Evolutionary conservation across 2,888 invertebrate species (phyloP), one percentile per base, ranked within the genome.

Genomic region (Polylopha cassiicola): DNA sequence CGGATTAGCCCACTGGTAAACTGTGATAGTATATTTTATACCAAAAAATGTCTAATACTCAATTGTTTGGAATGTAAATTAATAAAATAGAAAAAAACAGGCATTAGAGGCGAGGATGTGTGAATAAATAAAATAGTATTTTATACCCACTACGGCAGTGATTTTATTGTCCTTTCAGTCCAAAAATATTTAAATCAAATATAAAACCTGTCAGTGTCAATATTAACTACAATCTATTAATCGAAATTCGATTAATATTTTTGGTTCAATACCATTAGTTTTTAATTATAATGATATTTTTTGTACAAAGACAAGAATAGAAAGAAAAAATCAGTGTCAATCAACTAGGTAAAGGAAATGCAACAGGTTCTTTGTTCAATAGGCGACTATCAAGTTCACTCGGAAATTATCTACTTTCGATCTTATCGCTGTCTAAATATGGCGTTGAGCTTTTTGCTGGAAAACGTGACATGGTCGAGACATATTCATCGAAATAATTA

Each of bases 81-180:
- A 41, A 34, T 21, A 34, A 39, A 27, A 42, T 7, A 30, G n/a
- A 36, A 33, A 29, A 43, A 39, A 37, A 39, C 28, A 37, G 31
- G 28, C 48, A 46, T 46, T 43, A 46, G 47, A 32, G 39, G 44
- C 43, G 45, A 46, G 46, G 46, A 44, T 44, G 48, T 46, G 48
- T 41, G 39, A 45, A 47, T 46, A 47, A 48, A 48, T 21, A 36
- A 39, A 37, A 43, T 39, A 37, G 37, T 39, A 36, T 30, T 36
- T 41, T 41, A 41, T 30, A 30, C 17, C 21, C 11, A 28, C 28
- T n/a, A 33, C 1, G 24, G 15, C 9, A 9, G 18, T 9, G 26
- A 16, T 41, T 37, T 37, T 32, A 32, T 20, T 37, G 23, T 29
- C 26, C 10, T n/a, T 20, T 22, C 27, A 15, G 2, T 24, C 8